Evolutionary conservation across 2,113 vertebrate genomes (phyloP).

Genomic region (Gobio gobio): DNA sequence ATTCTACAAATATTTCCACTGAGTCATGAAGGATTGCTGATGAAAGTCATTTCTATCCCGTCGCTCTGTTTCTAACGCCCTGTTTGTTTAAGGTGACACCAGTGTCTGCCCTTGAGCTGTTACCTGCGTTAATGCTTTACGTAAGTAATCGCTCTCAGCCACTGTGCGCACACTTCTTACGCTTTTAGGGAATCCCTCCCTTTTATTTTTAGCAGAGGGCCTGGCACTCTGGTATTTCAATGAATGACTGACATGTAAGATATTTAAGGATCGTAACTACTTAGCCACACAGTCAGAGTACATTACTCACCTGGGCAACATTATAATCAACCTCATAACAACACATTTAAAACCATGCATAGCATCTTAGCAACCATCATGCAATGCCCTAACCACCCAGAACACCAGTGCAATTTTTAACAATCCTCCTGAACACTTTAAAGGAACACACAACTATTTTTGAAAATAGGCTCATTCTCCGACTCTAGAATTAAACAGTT

Average conservation of each 20-base stretch:
- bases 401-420: too few relatives aligned
- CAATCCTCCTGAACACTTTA: too few relatives aligned
- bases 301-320: neutral
- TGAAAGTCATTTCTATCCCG: neutral
- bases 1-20: neutral
- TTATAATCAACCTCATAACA: neutral
- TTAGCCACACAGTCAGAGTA: neutral
- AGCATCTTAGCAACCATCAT: too few relatives aligned
- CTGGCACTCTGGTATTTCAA: neutral
- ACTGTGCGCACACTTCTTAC: constrained; percentile 11
- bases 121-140: constrained; percentile 25
- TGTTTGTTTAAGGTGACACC: constrained; percentile 35
- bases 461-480: too few relatives aligned
- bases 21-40: neutral
- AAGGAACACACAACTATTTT: too few relatives aligned
- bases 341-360: neutral
- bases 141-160: constrained; percentile 13
- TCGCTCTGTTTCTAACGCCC: neutral
- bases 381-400: too few relatives aligned
- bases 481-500: too few relatives aligned
- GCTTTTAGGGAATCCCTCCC: constrained; percentile 33
- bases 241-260: neutral
- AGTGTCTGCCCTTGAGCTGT: constrained; percentile 34
- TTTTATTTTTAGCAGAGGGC: constrained; percentile 42
- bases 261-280: neutral